phyloP scores from a whole-genome alignment of 2,113 vertebrate genomes.

The Hippolais icterina region DNA sequence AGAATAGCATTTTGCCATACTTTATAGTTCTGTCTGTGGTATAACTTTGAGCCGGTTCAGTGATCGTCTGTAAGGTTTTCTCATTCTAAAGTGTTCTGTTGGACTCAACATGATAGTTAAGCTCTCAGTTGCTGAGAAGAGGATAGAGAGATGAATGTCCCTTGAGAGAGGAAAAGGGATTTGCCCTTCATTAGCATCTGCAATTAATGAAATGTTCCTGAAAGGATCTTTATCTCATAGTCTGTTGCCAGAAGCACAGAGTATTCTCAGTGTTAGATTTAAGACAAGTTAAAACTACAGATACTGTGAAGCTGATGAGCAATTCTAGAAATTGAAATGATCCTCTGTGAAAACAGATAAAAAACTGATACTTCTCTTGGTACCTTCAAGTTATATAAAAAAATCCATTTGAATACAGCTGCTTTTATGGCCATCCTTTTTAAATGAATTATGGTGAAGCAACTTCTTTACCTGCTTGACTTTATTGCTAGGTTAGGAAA shows the following conservation, averaged over 20 bases:
- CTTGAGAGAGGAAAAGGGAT: neutral
- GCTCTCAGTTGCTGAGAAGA: neutral
- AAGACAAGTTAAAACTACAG: neutral
- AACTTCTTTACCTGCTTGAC: neutral
- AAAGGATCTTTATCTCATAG: neutral
- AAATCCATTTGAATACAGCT: neutral
- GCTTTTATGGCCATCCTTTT: neutral
- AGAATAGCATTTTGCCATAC: neutral
- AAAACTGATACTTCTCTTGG: neutral
- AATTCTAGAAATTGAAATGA: neutral
- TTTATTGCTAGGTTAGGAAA: neutral
- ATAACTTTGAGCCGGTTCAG: neutral
- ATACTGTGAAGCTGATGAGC: neutral
- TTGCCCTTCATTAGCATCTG: neutral
- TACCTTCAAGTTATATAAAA: neutral
- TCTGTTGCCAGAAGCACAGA: neutral
- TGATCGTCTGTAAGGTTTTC: rapidly evolving
- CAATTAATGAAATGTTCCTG: neutral
- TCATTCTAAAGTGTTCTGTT: neutral
- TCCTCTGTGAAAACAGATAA: neutral
- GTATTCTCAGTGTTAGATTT: neutral
- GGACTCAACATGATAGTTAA: neutral
- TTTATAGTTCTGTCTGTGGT: neutral
- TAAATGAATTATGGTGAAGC: neutral
- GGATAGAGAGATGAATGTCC: neutral